Evolutionary conservation across 2,797 vertebrate species (phyloP), one percentile per base, ranked within the genome.

Genomic region (Staurois parvus): DNA sequence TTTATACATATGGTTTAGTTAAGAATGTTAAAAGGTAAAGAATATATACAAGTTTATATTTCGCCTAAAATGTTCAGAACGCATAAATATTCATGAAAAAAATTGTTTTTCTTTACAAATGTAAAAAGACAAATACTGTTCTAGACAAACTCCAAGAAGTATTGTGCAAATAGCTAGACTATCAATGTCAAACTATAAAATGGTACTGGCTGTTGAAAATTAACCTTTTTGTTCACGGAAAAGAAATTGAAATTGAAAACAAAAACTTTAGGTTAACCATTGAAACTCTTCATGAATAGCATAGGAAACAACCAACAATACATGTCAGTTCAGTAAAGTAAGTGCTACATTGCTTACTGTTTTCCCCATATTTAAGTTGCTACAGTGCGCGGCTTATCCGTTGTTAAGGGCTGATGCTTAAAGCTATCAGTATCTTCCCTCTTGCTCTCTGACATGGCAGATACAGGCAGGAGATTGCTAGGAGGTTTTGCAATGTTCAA

Each of bases 1-100:
- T 95, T 95, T 93, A 94, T 95, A 95, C 95, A 96, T 93, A 94
- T 89, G 93, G 92, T 94, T 94, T 93, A 92, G 94, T 92, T 94
- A 87, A 94, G 92, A 89, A 88, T 93, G 88, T 92, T 94, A 93
- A 87, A 52, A 92, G 91, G 92, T 90, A 95, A 91, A 91, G 93
- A 93, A 90, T 94, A 94, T 94, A 92, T 93, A 95, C 93, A 95
- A 94, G 92, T 95, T 93, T 93, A 96, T 93, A 94, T 52, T 72
- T 84, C 84, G 89, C 89, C 7, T 94, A 94, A 92, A 72, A 94
- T 93, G 93, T 94, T 92, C 89, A 90, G 88, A 94, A 94, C 92
- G 91, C 92, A 90, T 93, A 92, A 90, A 91, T 92, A 93, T 91
- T 86, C 86, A 88, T 87, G 64, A 86, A 88, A 93, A 83, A 88